Base-by-base conservation (phyloP, 2,797 vertebrate species). In the Peromyscus nudipes region DNA sequence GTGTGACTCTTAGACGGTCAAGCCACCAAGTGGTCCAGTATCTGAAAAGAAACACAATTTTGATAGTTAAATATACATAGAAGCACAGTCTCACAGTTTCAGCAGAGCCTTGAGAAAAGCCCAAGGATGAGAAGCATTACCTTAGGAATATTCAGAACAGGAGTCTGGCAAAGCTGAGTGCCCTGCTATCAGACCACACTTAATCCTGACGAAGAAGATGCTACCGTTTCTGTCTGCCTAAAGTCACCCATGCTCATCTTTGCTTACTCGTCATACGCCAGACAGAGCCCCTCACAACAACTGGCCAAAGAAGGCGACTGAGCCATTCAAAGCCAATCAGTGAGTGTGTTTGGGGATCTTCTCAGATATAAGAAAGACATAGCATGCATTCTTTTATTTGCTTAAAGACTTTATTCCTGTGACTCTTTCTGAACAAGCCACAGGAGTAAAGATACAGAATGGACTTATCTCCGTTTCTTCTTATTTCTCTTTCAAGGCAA, bases 41-140 rank as follows among this genome's bases (percentile, higher is more conserved):
- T 88, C 25, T 31, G 9, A 27, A 73, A 73, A 57, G n/a, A 57
- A 57, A 40, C 27, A 21, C 67, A 87, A 12, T 37, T 37, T 73
- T 37, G 12, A 69, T n/a, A 86, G 21, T 46, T 52, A 43, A 17
- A 29, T 4, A 31, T 37, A 31, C 17, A 88, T 6, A 83, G 9
- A 40, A 31, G n/a, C 23, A 37, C 31, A 29, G 27, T 43, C 37
- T 73, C 19, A 73, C 17, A 12, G 75, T 87, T 37, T 87, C 49
- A 37, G 34, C 23, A 37, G n/a, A 34, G 6, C n/a, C 49, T 57
- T 43, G 85, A 73, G 23, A 57, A 75, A 75, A 73, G n/a, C 29
- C 0, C 1, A 0, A 31, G 21, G 23, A 4, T 57, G n/a, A 40
- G 67, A 73, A 37, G 9, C 31, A 4, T 0, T 31, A 6, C 5